Evolutionary conservation across 2,888 invertebrate genomes (phyloP).

Genomic region (Polyommatus iphigenia): DNA sequence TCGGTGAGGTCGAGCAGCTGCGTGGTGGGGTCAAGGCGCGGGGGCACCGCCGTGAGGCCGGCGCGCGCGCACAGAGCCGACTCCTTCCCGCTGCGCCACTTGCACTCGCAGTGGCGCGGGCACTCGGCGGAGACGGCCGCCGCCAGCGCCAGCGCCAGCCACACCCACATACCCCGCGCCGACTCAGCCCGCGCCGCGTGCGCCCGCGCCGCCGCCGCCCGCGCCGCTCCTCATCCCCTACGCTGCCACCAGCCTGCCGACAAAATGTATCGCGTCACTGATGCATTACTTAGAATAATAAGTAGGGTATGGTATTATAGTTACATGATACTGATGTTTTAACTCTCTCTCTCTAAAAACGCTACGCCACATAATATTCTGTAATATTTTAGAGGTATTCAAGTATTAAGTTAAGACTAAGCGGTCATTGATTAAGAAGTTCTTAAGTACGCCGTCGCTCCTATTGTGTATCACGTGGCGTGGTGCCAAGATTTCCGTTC

Average conservation of each 20-base stretch:
- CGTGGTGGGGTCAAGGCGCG: constrained; percentile 87
- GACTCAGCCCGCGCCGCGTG: constrained; percentile 70
- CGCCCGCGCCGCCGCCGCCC: constrained; percentile 67
- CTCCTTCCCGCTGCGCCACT: constrained; percentile 94
- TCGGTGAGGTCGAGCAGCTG: constrained; percentile 89
- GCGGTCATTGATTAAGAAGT: background rate
- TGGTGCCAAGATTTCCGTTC: background rate
- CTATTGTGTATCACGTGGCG: background rate
- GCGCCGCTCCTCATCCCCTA: constrained; percentile 69
- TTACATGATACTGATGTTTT: no score
- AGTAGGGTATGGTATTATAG: no score
- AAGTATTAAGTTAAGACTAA: background rate
- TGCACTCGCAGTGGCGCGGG: constrained; percentile 90
- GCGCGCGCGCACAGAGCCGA: constrained; percentile 89
- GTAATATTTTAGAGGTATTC: no score
- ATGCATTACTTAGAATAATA: background rate
- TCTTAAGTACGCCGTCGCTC: background rate
- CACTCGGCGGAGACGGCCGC: constrained; percentile 82
- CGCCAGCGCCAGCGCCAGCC: constrained; percentile 69
- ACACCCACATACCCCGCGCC: constrained; percentile 81
- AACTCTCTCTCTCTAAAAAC: no score
- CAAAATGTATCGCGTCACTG: constrained; percentile 38
- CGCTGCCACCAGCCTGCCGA: constrained; percentile 54
- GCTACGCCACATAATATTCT: no score
- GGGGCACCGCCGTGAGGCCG: constrained; percentile 86